phyloP scores from a whole-genome alignment of 2,888 invertebrate genomes.

The Rhaphigaster nebulosa region DNA sequence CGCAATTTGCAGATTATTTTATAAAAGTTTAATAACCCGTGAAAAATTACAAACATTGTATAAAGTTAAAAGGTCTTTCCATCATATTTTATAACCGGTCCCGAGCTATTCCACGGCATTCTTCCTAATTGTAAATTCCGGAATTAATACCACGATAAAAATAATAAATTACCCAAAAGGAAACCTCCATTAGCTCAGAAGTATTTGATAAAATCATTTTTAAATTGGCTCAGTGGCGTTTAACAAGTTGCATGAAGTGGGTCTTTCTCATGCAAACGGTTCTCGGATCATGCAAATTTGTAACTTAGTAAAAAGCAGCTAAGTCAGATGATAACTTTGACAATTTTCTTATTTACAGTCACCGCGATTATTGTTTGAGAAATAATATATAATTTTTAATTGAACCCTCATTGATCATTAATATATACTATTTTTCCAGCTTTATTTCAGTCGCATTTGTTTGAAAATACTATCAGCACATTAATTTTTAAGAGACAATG shows the following conservation, averaged over 20 bases:
- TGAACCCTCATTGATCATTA: neutral
- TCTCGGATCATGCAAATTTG: neutral
- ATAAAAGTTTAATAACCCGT: neutral
- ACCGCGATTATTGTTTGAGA: neutral
- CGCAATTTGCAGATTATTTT: neutral
- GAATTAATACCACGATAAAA: neutral
- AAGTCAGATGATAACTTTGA: neutral
- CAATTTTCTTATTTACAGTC: neutral
- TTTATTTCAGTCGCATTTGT: neutral
- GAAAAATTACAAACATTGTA: neutral
- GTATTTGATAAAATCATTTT: conserved; percentile 36
- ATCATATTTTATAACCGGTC: neutral
- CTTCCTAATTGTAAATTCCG: neutral
- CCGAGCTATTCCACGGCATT: neutral
- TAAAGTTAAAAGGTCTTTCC: neutral
- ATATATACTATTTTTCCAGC: neutral
- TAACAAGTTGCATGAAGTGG: conserved; percentile 20
- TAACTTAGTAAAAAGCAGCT: neutral
- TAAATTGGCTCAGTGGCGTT: conserved; percentile 34
- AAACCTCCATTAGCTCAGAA: neutral
- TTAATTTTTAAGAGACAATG: no score
- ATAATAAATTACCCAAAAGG: conserved; percentile 35
- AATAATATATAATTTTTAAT: neutral
- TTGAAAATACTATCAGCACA: neutral
- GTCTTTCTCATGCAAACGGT: conserved; percentile 29